Base-by-base conservation (phyloP, 2,113 vertebrate species). In the Azemiops feae region DNA sequence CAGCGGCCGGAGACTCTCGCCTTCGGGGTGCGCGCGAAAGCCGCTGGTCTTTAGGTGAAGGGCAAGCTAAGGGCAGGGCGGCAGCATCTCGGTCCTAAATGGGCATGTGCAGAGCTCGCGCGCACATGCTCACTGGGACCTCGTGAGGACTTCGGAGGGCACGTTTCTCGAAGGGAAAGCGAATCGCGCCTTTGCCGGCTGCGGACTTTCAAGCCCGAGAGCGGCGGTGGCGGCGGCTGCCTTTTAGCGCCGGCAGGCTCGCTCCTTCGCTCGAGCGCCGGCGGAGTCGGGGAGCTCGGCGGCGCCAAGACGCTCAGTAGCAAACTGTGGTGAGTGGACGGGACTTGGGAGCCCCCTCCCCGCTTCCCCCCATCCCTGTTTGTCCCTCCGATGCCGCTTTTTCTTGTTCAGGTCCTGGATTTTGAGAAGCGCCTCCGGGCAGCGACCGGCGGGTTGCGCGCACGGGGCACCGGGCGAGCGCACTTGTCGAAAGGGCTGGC, bases 101-200 rank as follows among this genome's bases (percentile, higher is more conserved):
- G 94, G 93, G 95, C 96, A 95, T 94, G 95, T 95, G 95, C 96
- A 52, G 53, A 85, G 1, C 60, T 43, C 54, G 88, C 89, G 94
- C 95, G 95, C 96, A 95, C 96, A 96, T 94, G 94, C 96, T 96
- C 96, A 94, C 92, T 95, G 93, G 93, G 94, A 69, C 85, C 87
- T 88, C 93, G 43, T 92, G 94, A 92, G 95, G 95, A 74, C 57
- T 39, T 87, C 50, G 93, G 58, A 88, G 95, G 95, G 95, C 94
- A 89, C 94, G 85, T 85, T 55, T 81, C 86, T 92, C 30, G 93
- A 92, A 88, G 92, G 87, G 92, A 89, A 87, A 92, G 92, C 87
- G n/a, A 25, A 55, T 53, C 87, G 64, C 81, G 94, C 89, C 87
- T 93, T 87, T 60, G 50, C 30, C 88, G 95, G 96, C 87, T 5